phyloP scores from a whole-genome alignment of 2,113 vertebrate genomes.

The Gallinago media region DNA sequence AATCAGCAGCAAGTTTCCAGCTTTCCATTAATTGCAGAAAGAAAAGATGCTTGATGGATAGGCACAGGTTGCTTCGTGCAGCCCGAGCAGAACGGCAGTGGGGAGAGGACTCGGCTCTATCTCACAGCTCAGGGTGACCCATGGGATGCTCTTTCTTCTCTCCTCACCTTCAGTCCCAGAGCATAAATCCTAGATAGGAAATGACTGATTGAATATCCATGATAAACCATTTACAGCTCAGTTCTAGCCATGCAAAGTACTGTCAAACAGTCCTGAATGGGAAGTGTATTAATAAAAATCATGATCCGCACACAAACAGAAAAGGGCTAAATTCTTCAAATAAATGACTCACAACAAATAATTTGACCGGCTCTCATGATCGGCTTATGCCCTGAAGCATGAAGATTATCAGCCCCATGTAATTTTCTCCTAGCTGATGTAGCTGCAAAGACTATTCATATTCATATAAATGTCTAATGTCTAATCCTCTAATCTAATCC shows the following conservation, averaged over 20 bases:
- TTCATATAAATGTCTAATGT: constrained; percentile 64
- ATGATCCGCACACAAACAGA: not conserved
- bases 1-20: not conserved
- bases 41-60: not conserved
- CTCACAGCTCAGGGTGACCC: not conserved
- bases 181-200: not conserved
- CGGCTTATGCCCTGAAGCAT: constrained; percentile 57
- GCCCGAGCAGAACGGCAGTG: not conserved
- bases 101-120: not conserved
- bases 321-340: constrained; percentile 31
- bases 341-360: constrained; percentile 60
- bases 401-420: constrained; percentile 65
- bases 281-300: not conserved
- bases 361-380: constrained; percentile 58
- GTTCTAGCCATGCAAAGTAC: not conserved
- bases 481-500: constrained; percentile 36
- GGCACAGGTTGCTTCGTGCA: not conserved
- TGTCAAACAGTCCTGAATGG: not conserved
- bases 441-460: constrained; percentile 67
- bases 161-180: not conserved
- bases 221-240: not conserved
- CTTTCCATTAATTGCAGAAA: not conserved
- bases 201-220: not conserved
- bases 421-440: constrained; percentile 63
- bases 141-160: not conserved